phyloP scores from a whole-genome alignment of 1,140 invertebrate genomes.

The Hyphantria cunea region DNA sequence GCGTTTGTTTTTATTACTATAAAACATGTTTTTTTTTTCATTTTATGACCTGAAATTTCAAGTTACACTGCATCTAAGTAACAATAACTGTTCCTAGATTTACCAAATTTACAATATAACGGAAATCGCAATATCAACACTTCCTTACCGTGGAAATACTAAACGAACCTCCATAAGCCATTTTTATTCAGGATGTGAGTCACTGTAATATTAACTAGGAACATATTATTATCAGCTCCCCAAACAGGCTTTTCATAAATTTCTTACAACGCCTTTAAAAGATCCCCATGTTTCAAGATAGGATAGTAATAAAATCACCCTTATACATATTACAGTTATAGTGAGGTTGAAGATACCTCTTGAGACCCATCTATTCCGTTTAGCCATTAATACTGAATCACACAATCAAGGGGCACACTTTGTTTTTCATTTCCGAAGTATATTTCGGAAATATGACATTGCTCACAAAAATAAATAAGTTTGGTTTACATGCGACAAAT shows the following conservation, averaged over 20 bases:
- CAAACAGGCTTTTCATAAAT: conserved; percentile 57
- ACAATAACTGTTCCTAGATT: too few species aligned
- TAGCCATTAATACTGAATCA: conserved; percentile 67
- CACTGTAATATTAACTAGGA: conserved; percentile 42
- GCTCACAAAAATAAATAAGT: too few species aligned
- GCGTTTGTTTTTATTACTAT: too few species aligned
- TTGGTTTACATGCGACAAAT: too few species aligned
- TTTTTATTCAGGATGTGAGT: conserved; percentile 29
- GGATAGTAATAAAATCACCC: conserved; percentile 63
- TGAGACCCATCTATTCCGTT: conserved; percentile 65
- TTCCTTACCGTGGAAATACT: conserved; percentile 4
- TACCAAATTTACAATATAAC: too few species aligned
- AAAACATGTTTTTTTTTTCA: too few species aligned
- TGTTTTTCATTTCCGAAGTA: conserved; percentile 11
- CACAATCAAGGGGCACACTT: conserved; percentile 31
- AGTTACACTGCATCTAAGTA: too few species aligned
- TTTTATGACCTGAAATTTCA: too few species aligned
- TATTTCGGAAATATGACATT: too few species aligned
- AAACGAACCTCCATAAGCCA: conserved; percentile 17
- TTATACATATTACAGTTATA: conserved; percentile 65
- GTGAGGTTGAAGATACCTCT: conserved; percentile 49
- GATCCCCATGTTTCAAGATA: conserved; percentile 48
- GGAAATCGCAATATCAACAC: not conserved
- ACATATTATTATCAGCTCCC: conserved; percentile 36
- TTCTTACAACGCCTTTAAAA: conserved; percentile 42